Evolutionary conservation across 2,888 invertebrate genomes (phyloP).

Genomic region (Amblyjoppa proteus): DNA sequence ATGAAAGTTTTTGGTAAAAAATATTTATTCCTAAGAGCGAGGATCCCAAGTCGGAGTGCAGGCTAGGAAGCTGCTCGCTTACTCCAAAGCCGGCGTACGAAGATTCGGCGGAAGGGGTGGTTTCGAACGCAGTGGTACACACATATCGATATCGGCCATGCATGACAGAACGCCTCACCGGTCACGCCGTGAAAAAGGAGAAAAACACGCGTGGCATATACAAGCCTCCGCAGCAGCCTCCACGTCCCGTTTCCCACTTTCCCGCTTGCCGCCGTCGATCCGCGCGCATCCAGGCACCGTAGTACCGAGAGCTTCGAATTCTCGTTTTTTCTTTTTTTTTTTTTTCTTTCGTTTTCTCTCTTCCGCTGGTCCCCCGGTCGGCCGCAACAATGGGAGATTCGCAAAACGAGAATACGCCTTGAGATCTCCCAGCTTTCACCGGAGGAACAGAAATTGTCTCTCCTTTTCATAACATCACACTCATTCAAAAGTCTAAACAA

Average conservation of each 20-base stretch:
- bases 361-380: constrained; percentile 57
- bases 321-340: constrained; percentile 47
- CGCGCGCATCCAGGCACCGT: constrained; percentile 40
- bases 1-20: neutral
- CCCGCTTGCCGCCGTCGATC: constrained; percentile 40
- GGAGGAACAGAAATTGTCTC: neutral
- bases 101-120: constrained; percentile 67
- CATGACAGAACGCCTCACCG: constrained; percentile 83
- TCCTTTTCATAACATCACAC: neutral
- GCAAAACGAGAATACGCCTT: constrained; percentile 40
- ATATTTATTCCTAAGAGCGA: neutral
- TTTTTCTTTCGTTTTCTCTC: constrained; percentile 40
- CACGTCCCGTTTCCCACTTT: constrained; percentile 55
- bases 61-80: neutral
- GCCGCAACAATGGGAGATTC: constrained; percentile 57
- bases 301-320: constrained; percentile 60
- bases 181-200: constrained; percentile 83
- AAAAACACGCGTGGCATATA: constrained; percentile 67
- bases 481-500: neutral
- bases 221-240: constrained; percentile 49
- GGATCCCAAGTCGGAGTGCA: neutral
- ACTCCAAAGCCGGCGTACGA: constrained; percentile 17
- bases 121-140: constrained; percentile 78
- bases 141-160: constrained; percentile 83
- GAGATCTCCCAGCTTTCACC: constrained; percentile 26